Base-by-base conservation (phyloP, 2,797 vertebrate genomes). In the Pipistrellus kuhlii region DNA sequence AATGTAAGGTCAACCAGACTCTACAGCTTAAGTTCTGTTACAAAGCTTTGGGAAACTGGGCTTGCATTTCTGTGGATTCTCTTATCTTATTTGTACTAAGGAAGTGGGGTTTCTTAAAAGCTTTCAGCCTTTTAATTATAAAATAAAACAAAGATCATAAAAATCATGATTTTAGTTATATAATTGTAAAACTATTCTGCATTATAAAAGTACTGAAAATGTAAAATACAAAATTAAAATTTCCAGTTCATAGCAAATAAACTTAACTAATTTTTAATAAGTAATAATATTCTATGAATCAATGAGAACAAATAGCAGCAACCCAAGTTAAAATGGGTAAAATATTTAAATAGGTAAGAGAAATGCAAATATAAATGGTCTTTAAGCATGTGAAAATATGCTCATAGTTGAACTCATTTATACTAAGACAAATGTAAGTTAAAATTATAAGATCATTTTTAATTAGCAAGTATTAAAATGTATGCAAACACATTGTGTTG, bases 401-500 rank as follows among this genome's bases (percentile, higher is more conserved):
- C 9, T 82, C 30, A 48, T 51, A 20, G 3, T 84, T 23, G 64
- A 84, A 48, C 4, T n/a, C 7, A 30, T 64, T 81, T 12, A n/a
- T 38, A 85, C 44, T 35, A 77, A 0, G 15, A 89, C 38, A 83
- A 66, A 81, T 27, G 10, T 23, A 71, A 85, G 1, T 77, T 81
- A 84, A 86, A 95, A 75, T 32, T 41, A 35, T 15, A 62, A 41
- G 3, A n/a, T 30, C 27, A 51, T 23, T 76, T 68, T 27, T 8
- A 57, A 32, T 84, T 88, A 81, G 41, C 6, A 87, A 85, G 85
- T 32, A 78, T 64, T 87, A 91, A 78, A 80, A 85, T 88, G 3
- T 69, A 91, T 95, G 1, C 15, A 77, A 88, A 78, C 7, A 76
- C 12, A 38, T n/a, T 46, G 20, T 86, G 3, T 38, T 59, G 17